These are phyloP conservation scores for Spisula subtruncata DNA, from an alignment of 2,888 invertebrate genomes.

Conservation along the genomic window DNA sequence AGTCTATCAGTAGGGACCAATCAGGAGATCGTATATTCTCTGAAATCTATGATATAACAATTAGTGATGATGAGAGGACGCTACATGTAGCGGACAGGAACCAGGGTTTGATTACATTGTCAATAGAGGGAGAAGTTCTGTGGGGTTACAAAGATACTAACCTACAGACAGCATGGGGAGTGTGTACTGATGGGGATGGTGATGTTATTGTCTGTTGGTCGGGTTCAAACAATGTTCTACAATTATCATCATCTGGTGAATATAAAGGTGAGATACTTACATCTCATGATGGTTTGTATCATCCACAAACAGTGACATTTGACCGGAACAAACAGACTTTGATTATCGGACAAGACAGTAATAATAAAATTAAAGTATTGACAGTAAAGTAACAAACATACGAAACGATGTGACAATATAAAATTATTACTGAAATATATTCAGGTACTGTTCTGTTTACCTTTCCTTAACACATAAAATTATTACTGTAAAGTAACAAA, in stretches of 20 bases:
- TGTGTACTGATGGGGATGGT: slow-evolving; percentile 20
- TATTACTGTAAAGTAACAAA: too few species aligned
- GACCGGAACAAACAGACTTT: background rate
- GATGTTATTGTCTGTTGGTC: background rate
- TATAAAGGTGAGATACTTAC: background rate
- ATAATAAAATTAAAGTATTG: background rate
- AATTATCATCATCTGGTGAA: too few species aligned
- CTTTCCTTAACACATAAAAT: background rate
- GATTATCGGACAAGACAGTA: background rate
- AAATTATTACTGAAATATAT: too few species aligned
- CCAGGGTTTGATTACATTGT: slow-evolving; percentile 10
- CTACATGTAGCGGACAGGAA: background rate
- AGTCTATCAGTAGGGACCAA: background rate
- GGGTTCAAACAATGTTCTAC: too few species aligned
- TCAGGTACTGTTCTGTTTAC: too few species aligned
- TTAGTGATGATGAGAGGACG: slow-evolving; percentile 10
- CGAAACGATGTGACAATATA: too few species aligned
- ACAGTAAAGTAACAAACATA: background rate
- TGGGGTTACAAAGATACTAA: background rate
- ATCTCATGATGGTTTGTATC: background rate
- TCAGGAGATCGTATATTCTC: background rate
- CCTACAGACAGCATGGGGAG: background rate
- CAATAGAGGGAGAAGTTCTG: background rate
- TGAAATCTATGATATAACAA: background rate
- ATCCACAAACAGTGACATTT: background rate